Evolutionary conservation across 2,113 vertebrate species (phyloP).

Genomic region (Zosterops lateralis): DNA sequence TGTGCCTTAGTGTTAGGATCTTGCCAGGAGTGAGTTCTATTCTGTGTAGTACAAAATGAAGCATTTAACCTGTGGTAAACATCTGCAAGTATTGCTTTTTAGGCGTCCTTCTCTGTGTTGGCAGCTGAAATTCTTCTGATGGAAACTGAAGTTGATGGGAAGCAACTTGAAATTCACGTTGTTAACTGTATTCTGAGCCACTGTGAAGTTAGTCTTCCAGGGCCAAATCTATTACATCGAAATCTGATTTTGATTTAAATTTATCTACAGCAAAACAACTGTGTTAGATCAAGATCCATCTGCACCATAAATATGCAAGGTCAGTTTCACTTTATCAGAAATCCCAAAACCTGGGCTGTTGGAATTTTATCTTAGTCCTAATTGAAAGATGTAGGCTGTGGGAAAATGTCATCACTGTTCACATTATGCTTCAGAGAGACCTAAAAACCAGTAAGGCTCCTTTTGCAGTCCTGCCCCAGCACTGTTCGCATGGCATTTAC

Average conservation of each 20-base stretch:
- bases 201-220: neutral
- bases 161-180: neutral
- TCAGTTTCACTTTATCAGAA: neutral
- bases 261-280: neutral
- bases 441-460: neutral
- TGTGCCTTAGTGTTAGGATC: neutral
- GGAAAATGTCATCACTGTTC: neutral
- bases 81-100: neutral
- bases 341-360: neutral
- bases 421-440: neutral
- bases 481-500: neutral
- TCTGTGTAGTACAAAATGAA: neutral
- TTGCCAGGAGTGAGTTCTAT: neutral
- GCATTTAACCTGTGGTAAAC: neutral
- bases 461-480: neutral
- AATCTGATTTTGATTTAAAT: neutral
- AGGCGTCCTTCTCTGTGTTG: neutral
- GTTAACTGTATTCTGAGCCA: neutral
- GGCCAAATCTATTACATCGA: neutral
- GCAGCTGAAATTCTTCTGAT: neutral
- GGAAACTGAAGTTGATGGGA: neutral
- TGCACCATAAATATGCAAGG: neutral
- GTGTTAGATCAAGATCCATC: neutral
- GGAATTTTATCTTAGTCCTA: neutral
- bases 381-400: neutral